A percentile compares a stretch with the other conserved stretches of the same genome.
These are phyloP conservation scores for Bursaphelenchus okinawaensis DNA, from an alignment of 2,888 invertebrate species.

Conservation along the genomic window DNA sequence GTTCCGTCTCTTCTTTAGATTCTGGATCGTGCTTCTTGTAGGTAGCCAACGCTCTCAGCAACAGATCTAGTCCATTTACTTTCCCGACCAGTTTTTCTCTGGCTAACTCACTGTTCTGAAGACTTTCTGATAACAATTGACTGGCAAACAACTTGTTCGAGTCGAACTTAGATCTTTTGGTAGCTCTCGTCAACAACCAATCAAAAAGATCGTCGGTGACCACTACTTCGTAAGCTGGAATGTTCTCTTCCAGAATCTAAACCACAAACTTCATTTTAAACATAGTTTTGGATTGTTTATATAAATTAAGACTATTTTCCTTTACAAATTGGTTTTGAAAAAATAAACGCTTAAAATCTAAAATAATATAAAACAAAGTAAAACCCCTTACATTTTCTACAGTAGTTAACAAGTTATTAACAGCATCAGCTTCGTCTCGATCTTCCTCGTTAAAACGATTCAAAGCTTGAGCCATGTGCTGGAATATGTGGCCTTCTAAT, in stretches of 20 bases:
- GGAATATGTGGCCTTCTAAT: constrained; percentile 79
- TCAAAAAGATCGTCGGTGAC: constrained; percentile 44
- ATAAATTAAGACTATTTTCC: background rate
- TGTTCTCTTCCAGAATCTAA: background rate
- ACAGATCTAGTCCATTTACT: constrained; percentile 87
- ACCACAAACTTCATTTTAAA: background rate
- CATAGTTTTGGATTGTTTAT: background rate
- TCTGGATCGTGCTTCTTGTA: constrained; percentile 54
- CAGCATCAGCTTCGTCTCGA: constrained; percentile 72
- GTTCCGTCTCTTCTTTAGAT: constrained; percentile 78
- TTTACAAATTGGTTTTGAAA: background rate
- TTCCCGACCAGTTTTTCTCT: constrained; percentile 44
- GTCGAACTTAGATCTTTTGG: constrained; percentile 51
- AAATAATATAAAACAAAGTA: background rate
- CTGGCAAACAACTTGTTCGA: constrained; percentile 69
- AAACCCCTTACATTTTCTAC: constrained; percentile 76
- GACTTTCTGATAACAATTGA: constrained; percentile 86
- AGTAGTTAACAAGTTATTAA: constrained; percentile 84
- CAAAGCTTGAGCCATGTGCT: constrained; percentile 84
- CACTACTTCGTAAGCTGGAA: constrained; percentile 58
- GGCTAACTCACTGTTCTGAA: constrained; percentile 77
- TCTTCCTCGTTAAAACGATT: constrained; percentile 75
- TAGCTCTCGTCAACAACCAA: constrained; percentile 83
- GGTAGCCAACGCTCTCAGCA: constrained; percentile 68
- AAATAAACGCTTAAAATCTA: background rate